Base-by-base conservation (phyloP, 64 coral and sea anemone species). In the Montipora cactus region DNA sequence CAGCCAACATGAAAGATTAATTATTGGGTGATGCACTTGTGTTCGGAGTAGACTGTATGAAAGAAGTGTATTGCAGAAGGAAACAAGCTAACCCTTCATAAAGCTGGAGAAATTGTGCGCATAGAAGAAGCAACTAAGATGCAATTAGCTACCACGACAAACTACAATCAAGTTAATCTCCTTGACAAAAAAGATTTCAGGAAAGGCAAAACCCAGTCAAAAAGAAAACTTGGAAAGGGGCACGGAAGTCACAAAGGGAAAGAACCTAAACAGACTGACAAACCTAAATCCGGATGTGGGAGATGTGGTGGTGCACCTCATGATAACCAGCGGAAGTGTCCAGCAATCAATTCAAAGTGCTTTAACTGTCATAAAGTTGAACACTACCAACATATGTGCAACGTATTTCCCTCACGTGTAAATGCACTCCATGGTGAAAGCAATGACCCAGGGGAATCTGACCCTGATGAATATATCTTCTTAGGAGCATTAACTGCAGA, bases 31-130 rank as follows among this genome's bases (percentile, higher is more conserved):
- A 64, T 64, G 10, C 59, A 64, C 59, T 16, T 13, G 59, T 64
- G 10, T 64, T 64, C 19, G 59, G 59, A 64, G 59, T 64, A 15
- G 59, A 15, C 4, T 13, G 13, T 64, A 10, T 0, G 59, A 0
- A 64, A 64, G 13, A 64, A 64, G 13, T 64, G 52, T 15, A 94
- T 94, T 70, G 88, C 95, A 9, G 81, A 94, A 81, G 92, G 95
- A 67, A 97, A 97, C 80, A 80, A 87, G 12, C 50, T 96, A 51
- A 93, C 91, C 8, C 66, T 93, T 47, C 67, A 14, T 79, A 97
- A 83, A 75, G 28, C 28, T 37, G 1, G 28, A 37, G 28, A 37
- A 1, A 1, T 37, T 1, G 28, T 1, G 0, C 28, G 53, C 53
- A 2, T 3, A 57, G 6, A 57, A 11, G 53, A 11, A 6, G 10